Evolutionary conservation across 2,888 invertebrate species (phyloP).

Genomic region (Cynaeus angustus): DNA sequence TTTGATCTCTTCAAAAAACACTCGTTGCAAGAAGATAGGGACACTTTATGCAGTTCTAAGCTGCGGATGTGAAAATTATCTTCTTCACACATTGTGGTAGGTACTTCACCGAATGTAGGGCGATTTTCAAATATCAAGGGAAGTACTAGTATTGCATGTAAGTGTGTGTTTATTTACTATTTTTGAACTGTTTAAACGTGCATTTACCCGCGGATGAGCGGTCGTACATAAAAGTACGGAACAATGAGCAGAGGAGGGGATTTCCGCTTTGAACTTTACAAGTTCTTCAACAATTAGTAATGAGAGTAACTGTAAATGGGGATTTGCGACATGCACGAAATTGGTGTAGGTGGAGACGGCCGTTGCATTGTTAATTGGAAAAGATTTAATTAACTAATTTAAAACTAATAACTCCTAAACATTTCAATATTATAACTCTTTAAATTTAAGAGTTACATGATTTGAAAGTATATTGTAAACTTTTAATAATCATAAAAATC

Average conservation of each 20-base stretch:
- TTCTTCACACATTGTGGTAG: conserved; percentile 33
- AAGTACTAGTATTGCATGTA: background rate
- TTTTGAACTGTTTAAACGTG: conserved; percentile 24
- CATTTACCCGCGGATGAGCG: conserved; percentile 36
- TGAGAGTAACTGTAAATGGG: conserved; percentile 22
- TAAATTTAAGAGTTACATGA: too few species aligned
- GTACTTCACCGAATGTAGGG: background rate
- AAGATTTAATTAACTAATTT: too few species aligned
- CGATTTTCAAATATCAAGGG: background rate
- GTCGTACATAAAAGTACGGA: conserved; percentile 21
- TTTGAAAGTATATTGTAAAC: too few species aligned
- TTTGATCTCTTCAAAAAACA: conserved; percentile 43
- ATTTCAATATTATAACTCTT: too few species aligned
- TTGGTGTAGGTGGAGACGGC: background rate
- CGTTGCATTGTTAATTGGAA: background rate
- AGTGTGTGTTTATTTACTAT: background rate
- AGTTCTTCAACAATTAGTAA: conserved; percentile 28
- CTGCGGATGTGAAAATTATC: conserved; percentile 33
- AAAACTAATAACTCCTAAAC: too few species aligned
- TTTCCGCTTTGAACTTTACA: conserved; percentile 30
- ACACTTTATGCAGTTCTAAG: conserved; percentile 17
- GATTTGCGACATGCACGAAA: background rate
- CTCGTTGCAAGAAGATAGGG: background rate
- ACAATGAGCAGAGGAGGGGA: conserved; percentile 35
- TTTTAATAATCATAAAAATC: too few species aligned